Conservation (phyloP, 1,140 invertebrate species). For the Acromyrmex charruanus region DNA sequence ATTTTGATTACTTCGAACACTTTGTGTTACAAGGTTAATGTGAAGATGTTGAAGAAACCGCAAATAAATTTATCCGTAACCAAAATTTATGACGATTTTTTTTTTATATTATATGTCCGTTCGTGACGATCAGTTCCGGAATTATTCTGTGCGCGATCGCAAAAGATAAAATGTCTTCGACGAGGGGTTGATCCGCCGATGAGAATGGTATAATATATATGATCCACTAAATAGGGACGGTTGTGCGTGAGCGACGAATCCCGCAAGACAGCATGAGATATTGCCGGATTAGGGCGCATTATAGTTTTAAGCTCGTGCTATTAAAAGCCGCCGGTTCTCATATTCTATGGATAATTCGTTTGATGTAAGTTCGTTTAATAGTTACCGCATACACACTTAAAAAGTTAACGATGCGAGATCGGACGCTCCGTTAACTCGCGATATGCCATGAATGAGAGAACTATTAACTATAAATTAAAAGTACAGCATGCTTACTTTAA, state of each 20-base stretch:
- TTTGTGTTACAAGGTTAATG: neutral
- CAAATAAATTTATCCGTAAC: neutral
- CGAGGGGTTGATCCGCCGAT: slow-evolving; percentile 82
- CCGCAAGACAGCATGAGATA: slow-evolving; percentile 83
- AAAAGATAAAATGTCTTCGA: slow-evolving; percentile 71
- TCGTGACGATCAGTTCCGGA: slow-evolving; percentile 29
- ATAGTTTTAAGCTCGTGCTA: slow-evolving; percentile 82
- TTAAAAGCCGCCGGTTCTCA: slow-evolving; percentile 80
- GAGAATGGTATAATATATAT: slow-evolving; percentile 81
- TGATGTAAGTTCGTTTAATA: slow-evolving; percentile 49
- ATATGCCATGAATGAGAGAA: neutral
- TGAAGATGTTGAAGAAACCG: slow-evolving; percentile 11
- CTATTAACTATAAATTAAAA: slow-evolving; percentile 20
- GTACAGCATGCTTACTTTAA: neutral
- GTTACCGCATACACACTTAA: slow-evolving; percentile 35
- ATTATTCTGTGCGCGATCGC: slow-evolving; percentile 40
- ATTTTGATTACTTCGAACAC: slow-evolving; percentile 62
- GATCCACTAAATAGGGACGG: slow-evolving; percentile 82
- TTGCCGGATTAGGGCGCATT: slow-evolving; percentile 83
- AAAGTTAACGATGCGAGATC: slow-evolving; percentile 34
- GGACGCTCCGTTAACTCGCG: slow-evolving; percentile 34
- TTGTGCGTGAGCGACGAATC: slow-evolving; percentile 82
- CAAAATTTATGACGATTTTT: neutral
- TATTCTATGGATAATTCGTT: slow-evolving; percentile 59
- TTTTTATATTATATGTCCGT: neutral